Evolutionary conservation across 2,888 invertebrate species (phyloP).

Genomic region (Calliscelio sp.): DNA sequence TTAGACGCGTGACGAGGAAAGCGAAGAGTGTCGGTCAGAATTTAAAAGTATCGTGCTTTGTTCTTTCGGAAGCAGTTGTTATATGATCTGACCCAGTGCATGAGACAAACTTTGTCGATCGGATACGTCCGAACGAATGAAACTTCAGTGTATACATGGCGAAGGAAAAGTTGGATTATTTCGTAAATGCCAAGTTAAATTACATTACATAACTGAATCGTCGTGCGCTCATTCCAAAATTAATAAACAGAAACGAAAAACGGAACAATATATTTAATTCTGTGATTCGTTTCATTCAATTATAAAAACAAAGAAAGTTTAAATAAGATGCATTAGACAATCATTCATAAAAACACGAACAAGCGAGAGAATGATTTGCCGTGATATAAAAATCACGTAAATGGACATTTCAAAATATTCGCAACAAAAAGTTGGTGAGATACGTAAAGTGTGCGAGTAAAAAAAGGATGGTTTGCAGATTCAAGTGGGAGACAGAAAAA

Average conservation of each 20-base stretch:
- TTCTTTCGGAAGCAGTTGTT: conserved; percentile 57
- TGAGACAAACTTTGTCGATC: conserved; percentile 45
- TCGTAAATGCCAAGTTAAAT: conserved; percentile 11
- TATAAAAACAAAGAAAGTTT: conserved; percentile 20
- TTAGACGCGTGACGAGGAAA: neutral
- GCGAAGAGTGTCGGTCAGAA: conserved; percentile 25
- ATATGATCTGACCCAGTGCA: conserved; percentile 40
- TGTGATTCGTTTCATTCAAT: conserved; percentile 11
- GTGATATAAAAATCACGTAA: conserved; percentile 22
- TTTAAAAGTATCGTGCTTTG: conserved; percentile 49
- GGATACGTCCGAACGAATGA: conserved; percentile 21
- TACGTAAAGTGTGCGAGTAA: too few species aligned
- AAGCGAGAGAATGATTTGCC: conserved; percentile 1
- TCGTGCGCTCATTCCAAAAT: neutral
- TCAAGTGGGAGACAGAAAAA: too few species aligned
- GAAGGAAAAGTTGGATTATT: conserved; percentile 18
- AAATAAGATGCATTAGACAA: conserved; percentile 34
- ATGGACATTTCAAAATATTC: too few species aligned
- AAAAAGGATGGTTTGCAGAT: neutral
- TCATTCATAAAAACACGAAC: conserved; percentile 32
- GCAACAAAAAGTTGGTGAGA: too few species aligned
- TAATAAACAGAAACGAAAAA: conserved; percentile 15
- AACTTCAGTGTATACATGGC: neutral
- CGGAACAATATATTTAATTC: conserved; percentile 9
- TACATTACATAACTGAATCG: neutral